phyloP scores from a whole-genome alignment of 2,888 invertebrate species.

The Seira musarum region DNA sequence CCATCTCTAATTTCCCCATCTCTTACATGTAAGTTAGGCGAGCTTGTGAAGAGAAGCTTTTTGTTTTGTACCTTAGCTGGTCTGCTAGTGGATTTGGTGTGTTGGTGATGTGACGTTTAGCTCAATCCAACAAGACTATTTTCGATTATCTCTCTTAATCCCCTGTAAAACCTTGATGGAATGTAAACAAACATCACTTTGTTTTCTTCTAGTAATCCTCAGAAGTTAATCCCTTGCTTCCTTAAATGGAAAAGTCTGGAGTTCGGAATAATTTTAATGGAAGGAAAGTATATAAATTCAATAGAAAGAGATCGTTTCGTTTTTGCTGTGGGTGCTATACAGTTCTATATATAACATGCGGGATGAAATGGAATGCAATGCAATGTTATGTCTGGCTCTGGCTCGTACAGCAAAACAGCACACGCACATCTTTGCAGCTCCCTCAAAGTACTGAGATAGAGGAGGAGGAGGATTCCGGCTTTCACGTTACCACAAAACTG shows the following conservation, averaged over 20 bases:
- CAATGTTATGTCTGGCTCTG: neutral
- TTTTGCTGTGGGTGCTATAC: conserved; percentile 33
- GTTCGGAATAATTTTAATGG: no score
- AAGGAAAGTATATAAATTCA: no score
- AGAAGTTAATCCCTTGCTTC: conserved; percentile 20
- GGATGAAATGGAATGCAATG: conserved; percentile 27
- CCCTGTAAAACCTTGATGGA: conserved; percentile 22
- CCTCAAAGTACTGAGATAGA: conserved; percentile 13
- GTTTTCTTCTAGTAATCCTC: neutral
- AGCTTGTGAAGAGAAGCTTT: conserved; percentile 24
- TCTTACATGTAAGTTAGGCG: neutral
- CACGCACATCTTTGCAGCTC: no score
- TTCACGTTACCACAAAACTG: conserved; percentile 47
- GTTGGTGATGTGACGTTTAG: conserved; percentile 50
- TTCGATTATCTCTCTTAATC: conserved; percentile 36
- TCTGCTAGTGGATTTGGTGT: conserved; percentile 52
- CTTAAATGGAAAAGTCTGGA: no score
- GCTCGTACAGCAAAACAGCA: no score
- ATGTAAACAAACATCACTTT: neutral
- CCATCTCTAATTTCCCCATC: conserved; percentile 1
- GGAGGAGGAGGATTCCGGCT: conserved; percentile 34
- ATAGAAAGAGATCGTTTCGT: no score
- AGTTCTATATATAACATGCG: conserved; percentile 21
- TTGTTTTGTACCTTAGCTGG: conserved; percentile 33
- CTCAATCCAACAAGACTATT: conserved; percentile 21